Base-by-base conservation (phyloP, 2,113 vertebrate genomes). In the Melospiza melodia region DNA sequence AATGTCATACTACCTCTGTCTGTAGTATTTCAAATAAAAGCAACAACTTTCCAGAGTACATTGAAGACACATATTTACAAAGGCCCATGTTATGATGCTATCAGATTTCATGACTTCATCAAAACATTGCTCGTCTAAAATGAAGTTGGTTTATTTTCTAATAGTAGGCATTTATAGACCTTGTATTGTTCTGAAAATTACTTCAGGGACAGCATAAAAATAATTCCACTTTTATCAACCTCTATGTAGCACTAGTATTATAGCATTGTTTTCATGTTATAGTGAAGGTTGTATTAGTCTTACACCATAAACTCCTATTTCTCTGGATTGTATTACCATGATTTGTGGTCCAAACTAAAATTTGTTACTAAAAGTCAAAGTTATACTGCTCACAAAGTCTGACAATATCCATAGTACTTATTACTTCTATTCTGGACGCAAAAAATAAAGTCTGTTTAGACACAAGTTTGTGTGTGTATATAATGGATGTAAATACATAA, bases 201-300 rank as follows among this genome's bases (percentile, higher is more conserved):
- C 51, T 84, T 93, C 84, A 83, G 44, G 88, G 62, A 84, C 84
- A 80, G 44, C 31, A 82, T 91, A 71, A 96, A 96, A 93, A 78
- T 65, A 91, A 77, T 87, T 61, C 11, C 28, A 76, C 20, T 78
- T 74, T 75, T 55, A 80, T 73, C 58, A 8, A 39, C n/a, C 61
- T 67, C 28, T 54, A 6, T 89, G 84, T 33, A 81, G 19, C 49
- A 80, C 55, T 48, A 31, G 17, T 48, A 86, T 73, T 89, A 43
- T 43, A 67, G 74, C 28, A 71, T n/a, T 57, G 30, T 22, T 95
- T 89, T 46, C 66, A 39, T 4, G 12, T 93, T 84, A 78, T 6
- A 82, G 57, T 69, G 39, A 91, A 89, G 37, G 46, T 72, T 87
- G 13, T 91, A 71, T 61, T 71, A 81, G 41, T 55, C 21, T 58